phyloP scores from a whole-genome alignment of 2,797 vertebrate species.

The Sus cebifrons region DNA sequence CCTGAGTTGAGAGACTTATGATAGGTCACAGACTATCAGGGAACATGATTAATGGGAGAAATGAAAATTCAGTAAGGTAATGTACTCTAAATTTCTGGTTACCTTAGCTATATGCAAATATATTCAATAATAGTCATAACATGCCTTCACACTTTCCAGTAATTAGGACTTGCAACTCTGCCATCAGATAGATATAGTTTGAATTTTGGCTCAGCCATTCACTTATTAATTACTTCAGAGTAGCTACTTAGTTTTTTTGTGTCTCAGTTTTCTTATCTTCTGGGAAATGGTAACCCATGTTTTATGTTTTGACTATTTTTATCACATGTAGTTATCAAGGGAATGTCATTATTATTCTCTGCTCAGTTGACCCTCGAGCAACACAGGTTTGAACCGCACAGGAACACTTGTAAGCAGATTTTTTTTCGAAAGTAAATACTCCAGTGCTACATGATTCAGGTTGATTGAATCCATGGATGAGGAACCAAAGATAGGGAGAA shows the following conservation, averaged over 20 bases:
- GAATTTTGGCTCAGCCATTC: slow-evolving; percentile 12
- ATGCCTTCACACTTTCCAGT: not conserved
- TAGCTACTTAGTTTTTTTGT: slow-evolving; percentile 1
- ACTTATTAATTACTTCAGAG: not conserved
- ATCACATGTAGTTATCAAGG: not conserved
- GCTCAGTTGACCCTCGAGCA: not conserved
- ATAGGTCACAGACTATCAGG: not conserved
- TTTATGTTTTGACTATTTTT: slow-evolving; percentile 28
- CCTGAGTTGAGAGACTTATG: not conserved
- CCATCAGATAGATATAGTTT: not conserved
- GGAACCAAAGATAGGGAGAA: not conserved
- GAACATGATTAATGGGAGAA: not conserved
- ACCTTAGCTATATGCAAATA: not conserved
- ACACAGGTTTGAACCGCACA: not conserved
- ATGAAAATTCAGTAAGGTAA: slow-evolving; percentile 7
- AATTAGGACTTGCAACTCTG: not conserved
- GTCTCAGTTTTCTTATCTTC: not conserved
- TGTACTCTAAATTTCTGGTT: not conserved
- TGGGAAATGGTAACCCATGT: not conserved
- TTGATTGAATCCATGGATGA: not conserved
- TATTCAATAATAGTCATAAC: not conserved
- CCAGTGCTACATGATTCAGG: not conserved
- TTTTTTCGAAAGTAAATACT: not conserved
- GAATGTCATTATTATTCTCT: not conserved
- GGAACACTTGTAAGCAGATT: not conserved